Evolutionary conservation across 2,888 invertebrate species (phyloP).

Genomic region (Antheraea assamensis): DNA sequence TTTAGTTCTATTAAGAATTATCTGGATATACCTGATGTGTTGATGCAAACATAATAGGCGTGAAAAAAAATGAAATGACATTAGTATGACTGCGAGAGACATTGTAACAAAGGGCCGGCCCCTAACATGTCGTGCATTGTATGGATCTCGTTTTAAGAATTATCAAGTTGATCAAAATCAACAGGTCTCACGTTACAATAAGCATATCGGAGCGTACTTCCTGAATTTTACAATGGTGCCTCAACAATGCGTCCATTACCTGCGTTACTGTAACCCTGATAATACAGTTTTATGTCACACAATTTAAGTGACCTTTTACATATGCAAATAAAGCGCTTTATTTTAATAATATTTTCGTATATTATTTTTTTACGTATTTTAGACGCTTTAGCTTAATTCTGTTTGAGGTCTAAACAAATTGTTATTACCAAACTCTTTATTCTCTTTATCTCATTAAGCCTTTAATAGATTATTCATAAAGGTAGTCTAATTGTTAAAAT

Average conservation of each 20-base stretch:
- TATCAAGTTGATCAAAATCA: conserved; percentile 24
- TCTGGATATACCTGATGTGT: neutral
- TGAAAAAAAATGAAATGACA: conserved; percentile 11
- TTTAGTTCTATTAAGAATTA: neutral
- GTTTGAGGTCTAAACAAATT: no score
- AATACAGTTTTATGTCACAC: conserved; percentile 44
- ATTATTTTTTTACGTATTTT: neutral
- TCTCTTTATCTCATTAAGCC: neutral
- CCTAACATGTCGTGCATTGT: conserved; percentile 22
- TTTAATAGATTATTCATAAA: neutral
- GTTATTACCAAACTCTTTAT: neutral
- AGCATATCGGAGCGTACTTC: conserved; percentile 61
- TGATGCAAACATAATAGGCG: conserved; percentile 10
- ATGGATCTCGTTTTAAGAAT: conserved; percentile 21
- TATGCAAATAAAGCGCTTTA: conserved; percentile 17
- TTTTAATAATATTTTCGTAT: neutral
- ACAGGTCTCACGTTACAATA: conserved; percentile 33
- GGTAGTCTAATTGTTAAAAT: neutral
- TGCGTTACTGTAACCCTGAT: conserved; percentile 52
- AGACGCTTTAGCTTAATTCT: neutral
- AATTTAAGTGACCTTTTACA: conserved; percentile 38
- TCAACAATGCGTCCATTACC: conserved; percentile 63
- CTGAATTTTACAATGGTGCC: conserved; percentile 54
- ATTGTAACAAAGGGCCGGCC: conserved; percentile 20
- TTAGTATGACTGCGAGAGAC: conserved; percentile 16